Evolutionary conservation across 2,797 vertebrate species (phyloP).

Genomic region (Peromyscus melanophrys): DNA sequence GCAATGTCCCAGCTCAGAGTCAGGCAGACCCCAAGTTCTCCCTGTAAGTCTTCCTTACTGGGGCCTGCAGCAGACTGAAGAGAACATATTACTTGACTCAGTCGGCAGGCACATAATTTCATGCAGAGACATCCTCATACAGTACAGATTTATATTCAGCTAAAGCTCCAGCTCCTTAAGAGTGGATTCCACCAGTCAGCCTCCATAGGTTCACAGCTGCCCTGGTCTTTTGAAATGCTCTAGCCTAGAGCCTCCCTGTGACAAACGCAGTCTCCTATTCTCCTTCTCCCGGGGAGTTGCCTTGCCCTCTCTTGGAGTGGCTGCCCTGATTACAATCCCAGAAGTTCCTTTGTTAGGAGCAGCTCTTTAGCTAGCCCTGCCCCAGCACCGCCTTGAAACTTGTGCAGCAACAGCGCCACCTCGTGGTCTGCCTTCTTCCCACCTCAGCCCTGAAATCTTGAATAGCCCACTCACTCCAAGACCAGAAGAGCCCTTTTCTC

Average conservation of each 20-base stretch:
- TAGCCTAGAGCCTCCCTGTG: not conserved
- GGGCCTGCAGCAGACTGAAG: not conserved
- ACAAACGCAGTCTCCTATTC: rapidly evolving
- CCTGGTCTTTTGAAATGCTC: not conserved
- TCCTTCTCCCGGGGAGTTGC: not conserved
- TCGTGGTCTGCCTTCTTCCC: not conserved
- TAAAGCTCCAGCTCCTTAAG: not conserved
- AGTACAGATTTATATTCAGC: not conserved
- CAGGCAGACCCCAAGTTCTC: not conserved
- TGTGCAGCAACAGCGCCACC: not conserved
- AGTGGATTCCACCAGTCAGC: not conserved
- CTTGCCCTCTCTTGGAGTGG: too few relatives aligned
- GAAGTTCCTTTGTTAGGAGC: not conserved
- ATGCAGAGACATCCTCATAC: not conserved
- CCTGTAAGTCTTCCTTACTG: not conserved
- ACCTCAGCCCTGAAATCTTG: not conserved
- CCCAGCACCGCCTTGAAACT: not conserved
- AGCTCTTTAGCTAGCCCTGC: rapidly evolving
- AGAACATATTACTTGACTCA: not conserved
- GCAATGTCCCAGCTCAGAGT: not conserved
- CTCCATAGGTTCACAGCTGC: not conserved
- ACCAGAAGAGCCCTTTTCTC: not conserved
- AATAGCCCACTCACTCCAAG: rapidly evolving
- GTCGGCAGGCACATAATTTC: not conserved
- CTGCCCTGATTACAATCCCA: not conserved